Evolutionary conservation across 30 jellyfish, hydroid and myxozoan species (phyloP), one percentile per base, ranked within the genome.

Genomic region (Hydractinia echinata): DNA sequence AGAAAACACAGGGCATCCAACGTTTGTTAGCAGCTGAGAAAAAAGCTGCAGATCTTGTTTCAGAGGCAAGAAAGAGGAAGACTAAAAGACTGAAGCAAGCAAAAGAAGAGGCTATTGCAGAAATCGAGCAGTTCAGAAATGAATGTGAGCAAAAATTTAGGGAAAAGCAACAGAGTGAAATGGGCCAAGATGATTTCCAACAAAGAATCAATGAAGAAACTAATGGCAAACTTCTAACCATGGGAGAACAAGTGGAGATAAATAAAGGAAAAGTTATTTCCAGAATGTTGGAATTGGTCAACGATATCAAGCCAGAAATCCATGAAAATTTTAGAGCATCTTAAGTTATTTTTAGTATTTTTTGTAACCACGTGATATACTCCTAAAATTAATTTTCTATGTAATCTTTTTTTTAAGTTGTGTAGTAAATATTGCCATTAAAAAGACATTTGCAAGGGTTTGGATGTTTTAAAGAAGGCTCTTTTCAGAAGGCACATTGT

Each of bases 61-160:
- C 94, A 21, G 99, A 87, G 5, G 99, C 99, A 44, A 73, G 96
- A 61, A 93, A 93, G 73, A 61, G 95, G 69, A 87, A 83, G 79
- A 83, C 95, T 54, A 93, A 82, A 82, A 84, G 93, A 50, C 74
- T 88, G 53, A 93, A 93, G 56, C 99, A 93, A 76, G 99, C 99
- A 9, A 93, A 93, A 53, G 96, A 93, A 69, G 99, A 93, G 72
- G 99, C 99, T 20, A 89, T 84, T 13, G 79, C 94, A 8, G 99
- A 93, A 52, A 93, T 93, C 66, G 99, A 93, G 70, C 95, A 83
- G 52, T 87, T 83, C 78, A 61, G 95, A 55, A 79, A 67, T 54
- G 95, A 93, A 66, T 85, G 96, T 53, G 99, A 93, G 77, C 79
- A 73, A 11, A 84, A 74, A 72, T 93, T 93, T 85, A 81, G 85